Conservation (phyloP, 2,888 invertebrate genomes). For the Ichneumon xanthorius region DNA sequence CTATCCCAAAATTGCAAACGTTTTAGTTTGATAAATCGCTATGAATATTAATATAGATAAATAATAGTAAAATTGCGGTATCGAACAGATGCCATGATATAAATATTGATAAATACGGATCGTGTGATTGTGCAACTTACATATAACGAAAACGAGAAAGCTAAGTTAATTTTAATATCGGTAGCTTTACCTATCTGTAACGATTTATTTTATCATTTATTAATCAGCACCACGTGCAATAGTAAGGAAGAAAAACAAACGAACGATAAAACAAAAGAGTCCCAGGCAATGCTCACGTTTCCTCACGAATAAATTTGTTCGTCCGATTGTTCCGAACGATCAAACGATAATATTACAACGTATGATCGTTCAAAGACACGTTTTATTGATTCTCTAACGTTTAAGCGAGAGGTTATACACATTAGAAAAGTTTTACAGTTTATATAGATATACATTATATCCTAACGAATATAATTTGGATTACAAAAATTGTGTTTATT, state of each 20-base stretch:
- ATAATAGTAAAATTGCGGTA: slow-evolving; percentile 7
- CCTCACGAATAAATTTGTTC: slow-evolving; percentile 13
- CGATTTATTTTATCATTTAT: slow-evolving; percentile 54
- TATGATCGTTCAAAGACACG: slow-evolving; percentile 10
- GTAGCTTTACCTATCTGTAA: slow-evolving; percentile 50
- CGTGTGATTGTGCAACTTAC: slow-evolving; percentile 47
- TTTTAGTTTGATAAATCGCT: slow-evolving; percentile 53
- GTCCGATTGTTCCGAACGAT: background rate
- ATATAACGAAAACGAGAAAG: slow-evolving; percentile 12
- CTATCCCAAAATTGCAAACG: slow-evolving; percentile 46
- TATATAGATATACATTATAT: slow-evolving; percentile 59
- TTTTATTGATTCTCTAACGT: slow-evolving; percentile 34
- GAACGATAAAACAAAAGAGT: background rate
- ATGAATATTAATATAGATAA: slow-evolving; percentile 11
- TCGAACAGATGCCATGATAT: background rate
- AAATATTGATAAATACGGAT: slow-evolving; percentile 15
- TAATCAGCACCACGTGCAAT: slow-evolving; percentile 41
- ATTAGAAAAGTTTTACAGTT: slow-evolving; percentile 57
- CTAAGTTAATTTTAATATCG: slow-evolving; percentile 46
- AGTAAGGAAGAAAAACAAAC: slow-evolving; percentile 19
- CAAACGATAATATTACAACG: slow-evolving; percentile 22
- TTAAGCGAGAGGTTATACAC: slow-evolving; percentile 46
- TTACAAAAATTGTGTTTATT: slow-evolving; percentile 58
- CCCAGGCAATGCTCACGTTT: slow-evolving; percentile 38
- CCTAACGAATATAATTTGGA: slow-evolving; percentile 65